A percentile compares a stretch with the other conserved stretches of the same genome.
Evolutionary conservation across 2,113 vertebrate genomes (phyloP).

Genomic region (Perca fluviatilis): DNA sequence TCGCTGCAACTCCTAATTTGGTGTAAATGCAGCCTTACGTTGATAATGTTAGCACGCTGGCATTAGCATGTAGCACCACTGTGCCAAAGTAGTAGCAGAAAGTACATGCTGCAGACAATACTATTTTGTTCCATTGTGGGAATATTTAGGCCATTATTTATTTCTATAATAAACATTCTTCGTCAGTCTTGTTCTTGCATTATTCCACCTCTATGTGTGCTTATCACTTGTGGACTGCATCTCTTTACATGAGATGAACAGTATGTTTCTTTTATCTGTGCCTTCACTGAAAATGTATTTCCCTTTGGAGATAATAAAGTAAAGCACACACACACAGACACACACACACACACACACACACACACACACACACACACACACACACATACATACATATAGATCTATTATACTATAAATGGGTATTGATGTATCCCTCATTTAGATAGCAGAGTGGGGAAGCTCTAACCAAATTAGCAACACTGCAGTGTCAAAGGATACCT

Average conservation of each 20-base stretch:
- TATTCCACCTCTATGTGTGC: too few relatives aligned
- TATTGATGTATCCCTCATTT: conserved; percentile 30
- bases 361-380: too few relatives aligned
- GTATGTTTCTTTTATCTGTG: too few relatives aligned
- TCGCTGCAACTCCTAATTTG: too few relatives aligned
- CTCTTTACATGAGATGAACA: too few relatives aligned
- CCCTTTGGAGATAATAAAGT: too few relatives aligned
- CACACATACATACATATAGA: too few relatives aligned
- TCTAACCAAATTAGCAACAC: conserved; percentile 42
- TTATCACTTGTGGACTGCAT: too few relatives aligned
- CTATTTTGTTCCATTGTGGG: not conserved
- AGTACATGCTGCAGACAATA: not conserved
- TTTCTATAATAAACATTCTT: not conserved
- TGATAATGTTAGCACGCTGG: conserved; percentile 3
- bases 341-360: too few relatives aligned
- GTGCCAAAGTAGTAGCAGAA: not conserved
- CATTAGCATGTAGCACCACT: not conserved
- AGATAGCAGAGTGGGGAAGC: not conserved
- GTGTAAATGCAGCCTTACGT: not conserved
- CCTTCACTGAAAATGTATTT: too few relatives aligned
- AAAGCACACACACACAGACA: too few relatives aligned
- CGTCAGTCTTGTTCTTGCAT: too few relatives aligned
- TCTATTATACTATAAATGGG: not conserved
- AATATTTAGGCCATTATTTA: not conserved
- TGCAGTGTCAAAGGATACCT: conserved; percentile 61